A percentile compares a stretch with the other conserved stretches of the same genome.
Conservation (phyloP, 2,797 vertebrate species). For the Notoglanidium macrostoma region DNA sequence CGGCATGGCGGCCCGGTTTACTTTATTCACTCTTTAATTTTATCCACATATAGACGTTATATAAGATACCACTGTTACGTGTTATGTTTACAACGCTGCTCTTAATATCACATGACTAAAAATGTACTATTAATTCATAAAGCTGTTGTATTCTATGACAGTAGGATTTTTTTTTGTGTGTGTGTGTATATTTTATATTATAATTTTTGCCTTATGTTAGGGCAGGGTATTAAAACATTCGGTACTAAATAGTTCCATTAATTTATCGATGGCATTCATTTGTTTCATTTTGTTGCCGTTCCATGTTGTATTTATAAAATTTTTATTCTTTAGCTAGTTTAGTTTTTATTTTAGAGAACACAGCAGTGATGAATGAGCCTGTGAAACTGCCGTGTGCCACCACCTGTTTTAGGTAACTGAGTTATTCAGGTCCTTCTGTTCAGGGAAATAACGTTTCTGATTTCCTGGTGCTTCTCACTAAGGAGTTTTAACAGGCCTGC, state of each 20-base stretch:
- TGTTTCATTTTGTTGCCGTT: background rate
- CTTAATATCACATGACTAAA: slow-evolving; percentile 9
- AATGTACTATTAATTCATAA: background rate
- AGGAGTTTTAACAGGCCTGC: slow-evolving; percentile 28
- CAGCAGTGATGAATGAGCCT: slow-evolving; percentile 38
- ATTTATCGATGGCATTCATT: slow-evolving; percentile 12
- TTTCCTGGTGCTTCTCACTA: slow-evolving; percentile 47
- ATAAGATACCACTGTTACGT: slow-evolving; percentile 2
- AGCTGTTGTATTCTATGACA: slow-evolving; percentile 7
- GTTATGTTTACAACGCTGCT: slow-evolving; percentile 21
- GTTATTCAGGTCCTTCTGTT: slow-evolving; percentile 46
- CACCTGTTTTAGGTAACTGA: slow-evolving; percentile 5
- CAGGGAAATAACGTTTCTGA: slow-evolving; percentile 43
- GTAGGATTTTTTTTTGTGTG: background rate
- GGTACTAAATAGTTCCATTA: background rate
- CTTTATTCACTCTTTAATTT: background rate
- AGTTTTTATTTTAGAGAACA: background rate
- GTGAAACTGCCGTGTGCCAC: slow-evolving; percentile 25
- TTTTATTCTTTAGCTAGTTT: slow-evolving; percentile 22
- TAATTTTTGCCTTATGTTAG: slow-evolving; percentile 52
- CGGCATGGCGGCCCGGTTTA: slow-evolving; percentile 21
- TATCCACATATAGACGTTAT: background rate
- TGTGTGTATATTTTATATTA: background rate
- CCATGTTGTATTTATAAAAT: background rate
- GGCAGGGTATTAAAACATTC: slow-evolving; percentile 13